A percentile compares a stretch with the other conserved stretches of the same genome.
Conservation (phyloP, 2,113 vertebrate species). For the Anhinga anhinga region DNA sequence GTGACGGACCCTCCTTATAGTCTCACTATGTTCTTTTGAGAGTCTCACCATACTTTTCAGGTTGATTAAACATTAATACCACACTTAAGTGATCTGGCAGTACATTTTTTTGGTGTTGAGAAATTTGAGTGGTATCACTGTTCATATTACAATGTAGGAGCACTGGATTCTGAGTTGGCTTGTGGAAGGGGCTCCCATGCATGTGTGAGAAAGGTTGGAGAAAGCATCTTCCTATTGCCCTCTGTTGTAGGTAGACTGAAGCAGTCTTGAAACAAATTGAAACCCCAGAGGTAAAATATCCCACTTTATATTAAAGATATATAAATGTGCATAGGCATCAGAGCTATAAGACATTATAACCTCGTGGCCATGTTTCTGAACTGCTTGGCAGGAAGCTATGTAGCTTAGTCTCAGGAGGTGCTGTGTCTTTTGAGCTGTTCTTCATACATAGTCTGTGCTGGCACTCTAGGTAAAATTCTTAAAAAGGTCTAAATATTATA, state of each 20-base stretch:
- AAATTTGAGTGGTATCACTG: background rate
- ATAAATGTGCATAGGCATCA: background rate
- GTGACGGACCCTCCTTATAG: background rate
- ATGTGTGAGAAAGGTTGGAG: background rate
- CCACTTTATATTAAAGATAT: background rate
- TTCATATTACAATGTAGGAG: background rate
- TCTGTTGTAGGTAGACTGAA: background rate
- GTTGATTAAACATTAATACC: background rate
- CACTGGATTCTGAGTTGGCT: background rate
- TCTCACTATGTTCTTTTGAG: background rate
- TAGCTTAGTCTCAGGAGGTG: background rate
- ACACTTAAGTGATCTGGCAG: background rate
- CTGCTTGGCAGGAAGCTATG: background rate
- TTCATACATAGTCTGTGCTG: background rate
- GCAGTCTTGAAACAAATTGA: background rate
- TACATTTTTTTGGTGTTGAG: background rate
- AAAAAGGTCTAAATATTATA: background rate
- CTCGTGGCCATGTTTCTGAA: background rate
- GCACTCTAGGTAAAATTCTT: background rate
- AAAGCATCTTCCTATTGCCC: background rate
- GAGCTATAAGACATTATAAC: background rate
- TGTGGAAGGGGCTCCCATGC: background rate
- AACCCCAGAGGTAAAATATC: background rate
- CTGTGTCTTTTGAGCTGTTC: background rate
- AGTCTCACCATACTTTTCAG: background rate